phyloP scores from a whole-genome alignment of 2,113 vertebrate genomes.

The Ailuropoda melanoleuca region DNA sequence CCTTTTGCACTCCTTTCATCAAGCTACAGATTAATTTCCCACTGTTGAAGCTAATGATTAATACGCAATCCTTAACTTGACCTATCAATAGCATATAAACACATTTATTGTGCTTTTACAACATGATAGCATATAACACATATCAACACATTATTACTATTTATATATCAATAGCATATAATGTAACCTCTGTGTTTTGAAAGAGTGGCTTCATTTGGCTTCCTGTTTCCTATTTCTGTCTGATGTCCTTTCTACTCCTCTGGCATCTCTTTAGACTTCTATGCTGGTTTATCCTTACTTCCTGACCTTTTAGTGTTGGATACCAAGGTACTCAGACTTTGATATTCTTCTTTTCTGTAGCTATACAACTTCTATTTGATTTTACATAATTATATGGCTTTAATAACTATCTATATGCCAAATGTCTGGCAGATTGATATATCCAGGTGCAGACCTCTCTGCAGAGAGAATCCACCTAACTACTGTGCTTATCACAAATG shows the following conservation, averaged over 20 bases:
- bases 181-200: not conserved
- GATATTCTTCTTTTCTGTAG: not conserved
- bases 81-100: not conserved
- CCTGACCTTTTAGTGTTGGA: not conserved
- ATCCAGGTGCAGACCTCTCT: too few relatives aligned
- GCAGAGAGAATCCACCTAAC: not conserved
- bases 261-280: not conserved
- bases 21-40: not conserved
- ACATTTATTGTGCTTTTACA: not conserved
- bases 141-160: not conserved
- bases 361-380: not conserved
- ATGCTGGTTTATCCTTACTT: not conserved
- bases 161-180: not conserved
- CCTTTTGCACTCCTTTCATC: fast-evolving
- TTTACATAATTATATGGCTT: not conserved
- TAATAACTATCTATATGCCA: not conserved
- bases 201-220: not conserved
- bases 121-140: not conserved
- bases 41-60: not conserved
- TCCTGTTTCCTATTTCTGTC: not conserved
- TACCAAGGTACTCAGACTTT: not conserved
- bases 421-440: not conserved
- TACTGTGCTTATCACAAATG: not conserved
- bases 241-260: not conserved
- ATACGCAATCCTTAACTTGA: not conserved